Conservation (phyloP, 2,797 vertebrate genomes). For the Gymnocypris eckloni region DNA sequence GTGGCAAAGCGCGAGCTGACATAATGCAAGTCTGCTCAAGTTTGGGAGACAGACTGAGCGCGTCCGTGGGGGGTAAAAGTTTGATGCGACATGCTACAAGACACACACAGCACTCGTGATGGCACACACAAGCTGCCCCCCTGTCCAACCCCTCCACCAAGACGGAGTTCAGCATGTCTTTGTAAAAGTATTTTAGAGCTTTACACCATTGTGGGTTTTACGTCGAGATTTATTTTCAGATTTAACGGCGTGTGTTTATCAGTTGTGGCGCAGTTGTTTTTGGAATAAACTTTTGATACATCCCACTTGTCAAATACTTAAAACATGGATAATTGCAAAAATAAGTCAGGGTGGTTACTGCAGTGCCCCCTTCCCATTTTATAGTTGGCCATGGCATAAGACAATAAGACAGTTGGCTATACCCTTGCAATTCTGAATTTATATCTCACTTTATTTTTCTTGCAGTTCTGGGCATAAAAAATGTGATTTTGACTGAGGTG, state of each 20-base stretch:
- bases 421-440: neutral
- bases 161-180: slow-evolving; percentile 42
- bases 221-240: slow-evolving; percentile 25
- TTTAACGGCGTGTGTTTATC: slow-evolving; percentile 17
- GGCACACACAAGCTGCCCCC: slow-evolving; percentile 60
- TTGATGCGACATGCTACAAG: slow-evolving; percentile 69
- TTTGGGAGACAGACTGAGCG: slow-evolving; percentile 70
- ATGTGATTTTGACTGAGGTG: no score
- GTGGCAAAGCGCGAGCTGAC: slow-evolving; percentile 91
- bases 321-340: slow-evolving; percentile 26
- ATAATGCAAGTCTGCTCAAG: slow-evolving; percentile 72
- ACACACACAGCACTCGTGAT: slow-evolving; percentile 58
- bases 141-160: slow-evolving; percentile 50
- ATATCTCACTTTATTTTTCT: neutral
- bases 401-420: neutral
- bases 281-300: slow-evolving; percentile 29
- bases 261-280: slow-evolving; percentile 27
- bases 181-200: slow-evolving; percentile 23
- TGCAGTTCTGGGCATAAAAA: neutral
- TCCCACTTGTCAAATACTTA: slow-evolving; percentile 32
- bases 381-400: neutral
- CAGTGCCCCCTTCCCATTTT: neutral
- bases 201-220: slow-evolving; percentile 37
- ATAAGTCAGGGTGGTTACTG: slow-evolving; percentile 7
- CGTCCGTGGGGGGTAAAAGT: slow-evolving; percentile 77